phyloP scores from a whole-genome alignment of 2,113 vertebrate genomes.

The Nothobranchius kuhntae region DNA sequence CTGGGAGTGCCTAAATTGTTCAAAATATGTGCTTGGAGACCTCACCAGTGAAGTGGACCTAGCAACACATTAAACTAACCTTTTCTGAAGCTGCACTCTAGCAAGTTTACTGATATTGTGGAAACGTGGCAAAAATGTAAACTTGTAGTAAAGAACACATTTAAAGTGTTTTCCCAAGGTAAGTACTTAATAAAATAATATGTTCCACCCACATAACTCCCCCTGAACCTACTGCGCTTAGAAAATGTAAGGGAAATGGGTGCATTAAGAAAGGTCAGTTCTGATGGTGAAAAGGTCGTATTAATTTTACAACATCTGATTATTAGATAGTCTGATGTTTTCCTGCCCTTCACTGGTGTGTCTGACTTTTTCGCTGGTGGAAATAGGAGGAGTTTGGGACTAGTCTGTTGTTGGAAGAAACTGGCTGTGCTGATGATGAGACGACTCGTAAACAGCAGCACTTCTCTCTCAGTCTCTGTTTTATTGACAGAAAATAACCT shows the following conservation, averaged over 20 bases:
- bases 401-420: neutral
- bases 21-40: too few relatives aligned
- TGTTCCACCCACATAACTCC: constrained; percentile 18
- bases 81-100: neutral
- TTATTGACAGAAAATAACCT: constrained; percentile 7
- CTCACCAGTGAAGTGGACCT: neutral
- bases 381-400: constrained; percentile 12
- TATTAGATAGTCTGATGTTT: constrained; percentile 37
- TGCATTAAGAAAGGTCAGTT: constrained; percentile 63
- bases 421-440: constrained; percentile 5
- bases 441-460: constrained; percentile 4
- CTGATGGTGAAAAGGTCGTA: constrained; percentile 52
- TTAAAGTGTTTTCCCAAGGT: constrained; percentile 9
- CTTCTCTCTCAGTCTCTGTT: neutral
- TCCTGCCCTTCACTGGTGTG: constrained; percentile 24
- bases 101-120: neutral
- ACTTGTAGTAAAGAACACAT: constrained; percentile 7
- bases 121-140: neutral
- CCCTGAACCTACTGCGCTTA: constrained; percentile 46
- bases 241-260: constrained; percentile 64
- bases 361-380: constrained; percentile 17
- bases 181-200: constrained; percentile 21
- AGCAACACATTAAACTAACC: neutral
- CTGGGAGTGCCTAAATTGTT: too few relatives aligned
- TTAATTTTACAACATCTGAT: constrained; percentile 75